Evolutionary conservation across 2,888 invertebrate genomes (phyloP), one percentile per base, ranked within the genome.

Genomic region (Smittia sp.): DNA sequence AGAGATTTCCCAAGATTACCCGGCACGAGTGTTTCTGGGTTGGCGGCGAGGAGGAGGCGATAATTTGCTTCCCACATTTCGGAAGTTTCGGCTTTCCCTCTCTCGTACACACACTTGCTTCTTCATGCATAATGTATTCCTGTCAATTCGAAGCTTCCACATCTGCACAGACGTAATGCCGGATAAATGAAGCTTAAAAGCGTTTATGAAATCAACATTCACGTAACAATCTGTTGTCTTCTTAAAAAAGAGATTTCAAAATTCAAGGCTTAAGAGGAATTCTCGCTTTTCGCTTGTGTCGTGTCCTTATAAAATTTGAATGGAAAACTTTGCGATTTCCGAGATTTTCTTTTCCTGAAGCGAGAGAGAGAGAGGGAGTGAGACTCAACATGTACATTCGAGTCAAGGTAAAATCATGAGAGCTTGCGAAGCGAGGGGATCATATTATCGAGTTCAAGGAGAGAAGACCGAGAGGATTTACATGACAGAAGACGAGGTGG

Each of bases 181-280:
- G 20, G 32, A 65, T 65, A 65, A 65, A 65, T 65, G 65, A 65
- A 65, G 65, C 65, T 27, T 65, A 32, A 65, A 65, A 25, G 25
- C 11, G 11, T 24, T 65, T 65, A 27, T n/a, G 65, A 65, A 65
- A 32, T 25, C 13, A 65, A 27, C 65, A 65, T 65, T 65, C 25
- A 27, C 18, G 15, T 3, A 32, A 18, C 65, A 65, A 32, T 65
- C 11, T 65, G 65, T 65, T 65, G 27, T n/a, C 65, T 7, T 20
- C 9, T 58, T 46, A n/a, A 46, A 46, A 46, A 32, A 32, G 4
- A 46, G 15, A 46, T 13, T 15, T 46, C 46, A 3, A 11, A 32
- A 32, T 32, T 32, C 32, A 3, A 46, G n/a, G 46, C 46, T 46
- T 46, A n/a, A n/a, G n/a, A 46, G 13, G 46, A 46, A 46, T 46